Evolutionary conservation across 2,797 vertebrate species (phyloP).

Genomic region (Etheostoma nigrum): DNA sequence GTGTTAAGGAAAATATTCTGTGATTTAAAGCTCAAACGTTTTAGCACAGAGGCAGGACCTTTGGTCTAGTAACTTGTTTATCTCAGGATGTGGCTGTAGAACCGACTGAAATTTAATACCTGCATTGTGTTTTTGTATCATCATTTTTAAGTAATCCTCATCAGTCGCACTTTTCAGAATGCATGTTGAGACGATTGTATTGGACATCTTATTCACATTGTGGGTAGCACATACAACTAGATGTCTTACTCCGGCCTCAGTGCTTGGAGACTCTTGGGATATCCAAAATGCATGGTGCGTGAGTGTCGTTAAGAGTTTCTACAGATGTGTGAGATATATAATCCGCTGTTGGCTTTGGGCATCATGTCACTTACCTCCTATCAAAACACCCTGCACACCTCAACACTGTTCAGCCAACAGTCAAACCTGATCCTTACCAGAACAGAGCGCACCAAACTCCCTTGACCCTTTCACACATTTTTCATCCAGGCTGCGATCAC

Average conservation of each 20-base stretch:
- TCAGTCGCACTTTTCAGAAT: background rate
- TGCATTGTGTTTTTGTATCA: slow-evolving; percentile 16
- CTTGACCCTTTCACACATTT: slow-evolving; percentile 69
- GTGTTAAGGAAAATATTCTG: slow-evolving; percentile 48
- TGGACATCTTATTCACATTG: slow-evolving; percentile 23
- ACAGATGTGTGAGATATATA: slow-evolving; percentile 76
- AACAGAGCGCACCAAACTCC: slow-evolving; percentile 27
- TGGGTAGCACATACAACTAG: slow-evolving; percentile 23
- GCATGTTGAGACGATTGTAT: slow-evolving; percentile 29
- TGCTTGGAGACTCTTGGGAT: slow-evolving; percentile 35
- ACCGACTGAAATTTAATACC: slow-evolving; percentile 13
- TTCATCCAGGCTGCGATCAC: slow-evolving; percentile 50
- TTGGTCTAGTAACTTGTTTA: slow-evolving; percentile 22
- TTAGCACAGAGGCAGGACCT: slow-evolving; percentile 33
- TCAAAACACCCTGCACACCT: slow-evolving; percentile 66
- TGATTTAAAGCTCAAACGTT: slow-evolving; percentile 53
- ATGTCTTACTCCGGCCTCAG: slow-evolving; percentile 54
- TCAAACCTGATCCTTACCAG: slow-evolving; percentile 53
- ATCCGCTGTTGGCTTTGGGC: slow-evolving; percentile 60
- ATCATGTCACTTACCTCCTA: slow-evolving; percentile 70
- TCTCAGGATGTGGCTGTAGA: slow-evolving; percentile 24
- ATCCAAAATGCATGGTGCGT: slow-evolving; percentile 45
- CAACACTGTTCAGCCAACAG: slow-evolving; percentile 53
- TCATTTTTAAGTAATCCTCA: slow-evolving; percentile 40
- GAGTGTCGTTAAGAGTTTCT: slow-evolving; percentile 64